Evolutionary conservation across 2,888 invertebrate genomes (phyloP), one percentile per base, ranked within the genome.

Genomic region (Thumatha senex): DNA sequence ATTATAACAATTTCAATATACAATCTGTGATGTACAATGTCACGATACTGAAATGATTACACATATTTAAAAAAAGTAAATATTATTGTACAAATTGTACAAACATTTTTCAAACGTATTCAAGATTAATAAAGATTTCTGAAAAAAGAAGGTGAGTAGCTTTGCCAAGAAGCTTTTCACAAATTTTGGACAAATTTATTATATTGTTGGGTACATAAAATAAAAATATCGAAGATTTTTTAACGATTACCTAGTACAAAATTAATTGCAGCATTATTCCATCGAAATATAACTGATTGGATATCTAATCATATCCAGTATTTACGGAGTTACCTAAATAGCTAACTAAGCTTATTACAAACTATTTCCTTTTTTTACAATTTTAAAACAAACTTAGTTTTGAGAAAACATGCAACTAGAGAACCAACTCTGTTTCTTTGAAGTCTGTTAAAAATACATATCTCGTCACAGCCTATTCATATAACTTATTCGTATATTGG

Each of bases 21-120:
- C 53, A 54, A 64, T 45, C 1, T 68, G 78, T 82, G 81, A 82
- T 80, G 78, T 70, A 62, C 67, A 62, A 48, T 41, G 46, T 46
- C 24, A 41, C 74, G 72, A 73, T 79, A 78, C 74, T 63, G 80
- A 79, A 53, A 63, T 15, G 40, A 14, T 34, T 12, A 40, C 31
- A 24, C 7, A n/a, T 34, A 12, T n/a, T 7, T 33, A 10, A n/a
- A 13, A 30, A 36, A n/a, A n/a, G n/a, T n/a, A 35, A 31, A 9
- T 0, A 12, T 9, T 38, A 36, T 14, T 34, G 13, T 44, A 36
- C n/a, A 36, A 36, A 11, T 36, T 14, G 10, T 14, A 10, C 1
- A 14, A 36, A 10, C 9, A 14, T 36, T 14, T 36, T 10, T 36
- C 15, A 9, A 36, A 15, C 36, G 14, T 4, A 36, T 36, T 3